Base-by-base conservation (phyloP, 2,888 invertebrate genomes). In the Lycia hirtaria region DNA sequence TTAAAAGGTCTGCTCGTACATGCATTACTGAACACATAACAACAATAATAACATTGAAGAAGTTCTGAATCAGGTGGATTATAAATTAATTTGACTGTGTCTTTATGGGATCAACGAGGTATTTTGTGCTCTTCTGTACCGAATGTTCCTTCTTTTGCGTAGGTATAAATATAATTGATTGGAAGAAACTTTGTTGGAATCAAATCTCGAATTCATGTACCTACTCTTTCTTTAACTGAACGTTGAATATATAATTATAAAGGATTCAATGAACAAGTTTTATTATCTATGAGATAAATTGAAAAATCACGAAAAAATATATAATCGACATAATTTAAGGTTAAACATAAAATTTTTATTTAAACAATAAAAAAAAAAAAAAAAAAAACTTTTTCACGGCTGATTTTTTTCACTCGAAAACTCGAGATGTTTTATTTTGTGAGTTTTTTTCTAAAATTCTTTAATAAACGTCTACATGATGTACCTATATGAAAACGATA, bases 1-100 rank as follows among this genome's bases (percentile, higher is more conserved):
- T 26, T 35, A 7, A 48, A 48, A 44, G 35, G 22, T 30, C 28
- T 35, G n/a, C n/a, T n/a, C n/a, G n/a, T n/a, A 40, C 52, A 50
- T 52, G 52, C 45, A 52, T 51, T 37, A 47, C 37, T 43, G 37
- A 44, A 14, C 33, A 14, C 41, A 51, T 33, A 20, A 26, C 15
- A 40, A 37, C 22, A 40, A 26, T n/a, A 40, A 37, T 15, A 40
- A 41, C 41, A 17, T 26, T 26, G 35, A 35, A 35, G 24, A 4
- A 35, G 35, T 44, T 43, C 32, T 10, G 19, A 52, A 52, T 28
- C 24, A 33, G 44, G 35, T 43, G 43, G 15, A 41, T 40, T 33
- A 41, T 22, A 41, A 51, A 33, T 33, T 41, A 51, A 33, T 51
- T 32, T 10, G 26, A 17, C 26, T 41, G 41, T 26, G 26, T 41